Percentiles rank a stretch among this genome's conserved stretches.
These are phyloP conservation scores for Ciconia nigra DNA, from an alignment of 2,797 vertebrate species.

Conservation along the genomic window DNA sequence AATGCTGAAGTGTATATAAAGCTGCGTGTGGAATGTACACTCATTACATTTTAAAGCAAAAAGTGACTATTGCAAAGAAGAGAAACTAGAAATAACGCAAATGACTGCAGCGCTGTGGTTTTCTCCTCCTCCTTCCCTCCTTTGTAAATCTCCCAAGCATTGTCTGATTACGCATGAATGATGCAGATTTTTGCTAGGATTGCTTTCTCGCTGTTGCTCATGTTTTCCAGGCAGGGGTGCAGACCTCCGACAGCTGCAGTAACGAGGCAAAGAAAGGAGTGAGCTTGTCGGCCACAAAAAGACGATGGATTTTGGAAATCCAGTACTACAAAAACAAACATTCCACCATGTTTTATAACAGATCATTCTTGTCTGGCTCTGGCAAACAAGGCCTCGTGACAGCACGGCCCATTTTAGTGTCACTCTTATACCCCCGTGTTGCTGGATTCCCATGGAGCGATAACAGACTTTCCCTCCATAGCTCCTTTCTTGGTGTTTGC, in stretches of 20 bases:
- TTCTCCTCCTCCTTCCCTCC: neutral
- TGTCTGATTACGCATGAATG: neutral
- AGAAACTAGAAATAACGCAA: neutral
- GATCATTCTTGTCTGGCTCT: neutral
- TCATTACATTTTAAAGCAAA: neutral
- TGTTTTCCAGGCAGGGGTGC: constrained; percentile 54
- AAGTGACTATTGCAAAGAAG: neutral
- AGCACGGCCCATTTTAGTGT: neutral
- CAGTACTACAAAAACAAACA: constrained; percentile 14
- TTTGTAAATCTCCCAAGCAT: constrained; percentile 12
- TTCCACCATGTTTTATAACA: neutral
- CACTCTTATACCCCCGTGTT: neutral
- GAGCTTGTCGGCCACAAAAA: neutral
- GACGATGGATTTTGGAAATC: constrained; percentile 25
- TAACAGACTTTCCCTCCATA: neutral
- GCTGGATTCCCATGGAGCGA: neutral
- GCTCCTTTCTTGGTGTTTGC: neutral
- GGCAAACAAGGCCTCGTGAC: neutral
- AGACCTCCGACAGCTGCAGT: constrained; percentile 22
- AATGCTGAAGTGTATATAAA: neutral
- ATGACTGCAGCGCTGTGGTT: neutral
- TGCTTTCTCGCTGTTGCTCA: neutral
- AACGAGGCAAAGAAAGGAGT: neutral
- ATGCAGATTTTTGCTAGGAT: constrained; percentile 17
- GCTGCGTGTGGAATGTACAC: neutral